Evolutionary conservation across 1,140 invertebrate species (phyloP), one percentile per base, ranked within the genome.

Genomic region (Anoplophora glabripennis): DNA sequence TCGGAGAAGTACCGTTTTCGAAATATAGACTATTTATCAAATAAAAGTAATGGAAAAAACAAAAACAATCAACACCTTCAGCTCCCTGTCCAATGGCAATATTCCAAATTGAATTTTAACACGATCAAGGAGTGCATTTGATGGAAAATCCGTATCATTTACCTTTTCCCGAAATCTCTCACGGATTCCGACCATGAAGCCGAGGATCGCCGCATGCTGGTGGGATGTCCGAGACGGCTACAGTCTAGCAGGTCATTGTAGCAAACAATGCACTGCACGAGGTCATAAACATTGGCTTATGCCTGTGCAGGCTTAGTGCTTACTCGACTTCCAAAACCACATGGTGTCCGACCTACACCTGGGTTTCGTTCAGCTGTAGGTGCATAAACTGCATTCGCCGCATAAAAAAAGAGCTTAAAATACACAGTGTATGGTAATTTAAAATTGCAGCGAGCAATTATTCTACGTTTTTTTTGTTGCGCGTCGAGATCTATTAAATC

Each of bases 101-200:
- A 28, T 28, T 3, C 21, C 2, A 5, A 28, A 28, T 28, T 28
- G 21, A 28, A 28, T 28, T 28, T 28, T 28, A 28, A 2, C 21
- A 28, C 5, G 21, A 28, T 28, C 21, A 5, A 28, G 5, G 3
- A 28, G 21, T 28, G 21, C 5, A 5, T 28, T 28, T 28, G 21
- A 28, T 28, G 21, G 21, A 28, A 28, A 28, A 28, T 28, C 21
- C 37, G 36, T 37, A 42, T 62, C 45, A 65, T 65, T 65, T 65
- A 54, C 60, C 63, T 65, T 65, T 65, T 65, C 61, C 55, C 49
- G 44, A 51, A 65, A 65, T 65, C 61, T 59, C 63, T 65, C 57
- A 63, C 61, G 33, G 44, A 46, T 55, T 36, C 34, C 53, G 53
- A 38, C 36, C 38, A 21, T 53, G 49, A 53, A 53, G 40, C 49